These are phyloP conservation scores for Agrotis puta DNA, from an alignment of 2,888 invertebrate genomes.

Conservation along the genomic window DNA sequence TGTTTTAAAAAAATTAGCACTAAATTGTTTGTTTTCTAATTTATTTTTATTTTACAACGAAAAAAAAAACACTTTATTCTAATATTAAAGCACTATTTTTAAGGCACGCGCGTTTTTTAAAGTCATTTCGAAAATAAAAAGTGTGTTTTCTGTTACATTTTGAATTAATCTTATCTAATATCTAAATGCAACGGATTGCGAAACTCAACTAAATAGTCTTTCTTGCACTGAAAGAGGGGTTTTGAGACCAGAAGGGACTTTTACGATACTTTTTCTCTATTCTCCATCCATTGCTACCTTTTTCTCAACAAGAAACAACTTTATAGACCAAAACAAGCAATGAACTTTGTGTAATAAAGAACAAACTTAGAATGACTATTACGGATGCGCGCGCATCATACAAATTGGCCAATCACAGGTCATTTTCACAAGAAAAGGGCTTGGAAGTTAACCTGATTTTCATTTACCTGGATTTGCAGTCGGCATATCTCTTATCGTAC, in stretches of 20 bases:
- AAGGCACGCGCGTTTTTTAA: conserved; percentile 35
- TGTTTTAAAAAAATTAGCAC: conserved; percentile 22
- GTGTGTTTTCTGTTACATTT: conserved; percentile 46
- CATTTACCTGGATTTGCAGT: conserved; percentile 21
- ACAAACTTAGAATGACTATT: conserved; percentile 10
- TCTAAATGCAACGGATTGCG: conserved; percentile 52
- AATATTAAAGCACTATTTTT: conserved; percentile 11
- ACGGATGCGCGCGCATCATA: conserved; percentile 76
- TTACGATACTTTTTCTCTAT: background rate
- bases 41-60: background rate
- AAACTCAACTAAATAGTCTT: conserved; percentile 62
- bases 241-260: conserved; percentile 5
- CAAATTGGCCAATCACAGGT: conserved; percentile 74
- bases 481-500: background rate
- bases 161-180: conserved; percentile 46
- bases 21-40: background rate
- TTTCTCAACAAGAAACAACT: background rate
- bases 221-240: conserved; percentile 49
- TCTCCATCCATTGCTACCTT: conserved; percentile 35
- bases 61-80: conserved; percentile 15
- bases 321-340: conserved; percentile 23
- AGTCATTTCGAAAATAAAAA: conserved; percentile 30
- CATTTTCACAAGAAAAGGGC: conserved; percentile 72
- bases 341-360: conserved; percentile 25
- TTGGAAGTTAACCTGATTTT: conserved; percentile 64